These are phyloP conservation scores for Congeria kusceri DNA, from an alignment of 2,888 invertebrate genomes.

Conservation along the genomic window DNA sequence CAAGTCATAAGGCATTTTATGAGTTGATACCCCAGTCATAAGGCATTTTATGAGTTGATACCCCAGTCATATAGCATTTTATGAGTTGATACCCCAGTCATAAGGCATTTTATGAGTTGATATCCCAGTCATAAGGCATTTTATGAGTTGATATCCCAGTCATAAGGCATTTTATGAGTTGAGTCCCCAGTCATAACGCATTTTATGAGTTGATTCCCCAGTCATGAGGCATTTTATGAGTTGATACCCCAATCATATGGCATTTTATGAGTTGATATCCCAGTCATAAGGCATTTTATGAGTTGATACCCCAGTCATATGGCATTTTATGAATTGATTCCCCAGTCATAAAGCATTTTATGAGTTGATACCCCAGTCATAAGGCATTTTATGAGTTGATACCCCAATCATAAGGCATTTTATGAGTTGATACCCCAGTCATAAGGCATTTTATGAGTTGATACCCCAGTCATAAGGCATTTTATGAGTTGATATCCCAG, in stretches of 20 bases:
- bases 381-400: no score
- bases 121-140: conserved; percentile 67
- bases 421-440: no score
- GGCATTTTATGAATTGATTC: no score
- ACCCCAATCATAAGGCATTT: no score
- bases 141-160: conserved; percentile 82
- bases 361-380: conserved; percentile 82
- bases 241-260: no score
- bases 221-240: conserved; percentile 54
- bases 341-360: no score
- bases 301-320: conserved; percentile 72
- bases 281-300: conserved; percentile 68
- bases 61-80: no score
- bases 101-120: conserved; percentile 77
- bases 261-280: no score
- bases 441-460: no score
- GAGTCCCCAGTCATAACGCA: no score
- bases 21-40: conserved; percentile 84
- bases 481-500: no score
- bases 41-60: conserved; percentile 72
- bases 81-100: conserved; percentile 82
- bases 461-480: no score
- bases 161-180: conserved; percentile 79
- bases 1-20: conserved; percentile 33
- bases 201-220: not conserved